Base-by-base conservation (phyloP, 2,113 vertebrate genomes). In the Ptyas mucosa region DNA sequence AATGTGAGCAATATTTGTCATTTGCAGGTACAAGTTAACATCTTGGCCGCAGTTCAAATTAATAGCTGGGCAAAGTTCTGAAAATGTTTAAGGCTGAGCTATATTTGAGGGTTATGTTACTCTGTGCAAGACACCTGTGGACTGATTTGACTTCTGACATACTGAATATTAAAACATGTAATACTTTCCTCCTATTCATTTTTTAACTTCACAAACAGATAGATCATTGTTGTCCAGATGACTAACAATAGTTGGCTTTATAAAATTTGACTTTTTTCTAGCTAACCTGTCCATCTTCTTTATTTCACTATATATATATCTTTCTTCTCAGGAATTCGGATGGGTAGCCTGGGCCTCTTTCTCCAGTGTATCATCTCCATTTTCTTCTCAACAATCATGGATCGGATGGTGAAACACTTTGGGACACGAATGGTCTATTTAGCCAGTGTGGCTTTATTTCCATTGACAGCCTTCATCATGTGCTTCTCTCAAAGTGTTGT, bases 291-390 rank as follows among this genome's bases (percentile, higher is more conserved):
- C 8, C 34, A 52, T 64, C 20, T 89, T 90, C 29, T 6, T 43
- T 55, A 15, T 88, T 64, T 61, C 34, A 85, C n/a, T 3, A 46
- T 46, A 1, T 46, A 1, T 58, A 53, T 39, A 20, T 64, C 15
- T 8, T 87, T 8, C 7, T 14, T 94, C 3, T 26, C 96, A 99
- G 98, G 98, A 49, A 98, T 99, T 88, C 98, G 98, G 2, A 98
- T 98, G 98, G 98, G 98, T 57, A 99, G 98, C 58, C 49, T 99
- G 96, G 98, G 98, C 2, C 98, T 99, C 43, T 99, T 99, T 95
- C 97, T 99, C 89, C 98, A 99, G 94, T 98, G 98, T 1, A 96
- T 97, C 95, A 98, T 97, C 20, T 98, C 98, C 88, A 97, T 98
- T 95, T 92, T 98, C 95, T 98, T 98, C 92, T 99, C 98, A 2